Evolutionary conservation across 2,797 vertebrate species (phyloP).

Genomic region (Acropternis orthonyx): DNA sequence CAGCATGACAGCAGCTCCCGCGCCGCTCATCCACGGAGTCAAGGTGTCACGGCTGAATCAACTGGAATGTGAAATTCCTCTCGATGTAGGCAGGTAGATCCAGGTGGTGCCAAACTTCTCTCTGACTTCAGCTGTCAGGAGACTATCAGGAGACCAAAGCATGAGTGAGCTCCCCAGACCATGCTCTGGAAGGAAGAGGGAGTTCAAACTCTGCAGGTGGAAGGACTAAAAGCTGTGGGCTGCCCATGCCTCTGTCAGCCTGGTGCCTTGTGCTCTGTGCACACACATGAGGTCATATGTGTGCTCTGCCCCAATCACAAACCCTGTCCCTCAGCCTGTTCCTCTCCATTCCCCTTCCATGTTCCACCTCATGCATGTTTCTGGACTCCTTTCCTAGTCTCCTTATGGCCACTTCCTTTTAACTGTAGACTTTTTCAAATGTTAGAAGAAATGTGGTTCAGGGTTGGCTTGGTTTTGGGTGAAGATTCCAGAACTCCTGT

Average conservation of each 20-base stretch:
- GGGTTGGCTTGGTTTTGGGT: neutral
- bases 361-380: neutral
- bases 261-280: neutral
- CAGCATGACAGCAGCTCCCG: neutral
- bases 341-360: accelerated
- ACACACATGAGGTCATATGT: neutral
- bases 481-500: neutral
- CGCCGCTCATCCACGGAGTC: neutral
- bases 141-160: no score
- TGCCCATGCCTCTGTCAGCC: neutral
- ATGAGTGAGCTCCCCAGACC: no score
- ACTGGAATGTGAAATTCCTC: no score
- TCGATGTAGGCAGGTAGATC: no score
- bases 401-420: neutral
- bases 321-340: neutral
- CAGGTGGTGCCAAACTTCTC: no score
- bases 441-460: neutral
- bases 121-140: no score
- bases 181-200: neutral
- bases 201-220: neutral
- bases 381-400: neutral
- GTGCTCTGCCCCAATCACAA: neutral
- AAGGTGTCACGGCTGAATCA: no score
- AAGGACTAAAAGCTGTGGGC: neutral
- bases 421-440: neutral